phyloP scores from a whole-genome alignment of 2,888 invertebrate species.

The Onchidella celtica region DNA sequence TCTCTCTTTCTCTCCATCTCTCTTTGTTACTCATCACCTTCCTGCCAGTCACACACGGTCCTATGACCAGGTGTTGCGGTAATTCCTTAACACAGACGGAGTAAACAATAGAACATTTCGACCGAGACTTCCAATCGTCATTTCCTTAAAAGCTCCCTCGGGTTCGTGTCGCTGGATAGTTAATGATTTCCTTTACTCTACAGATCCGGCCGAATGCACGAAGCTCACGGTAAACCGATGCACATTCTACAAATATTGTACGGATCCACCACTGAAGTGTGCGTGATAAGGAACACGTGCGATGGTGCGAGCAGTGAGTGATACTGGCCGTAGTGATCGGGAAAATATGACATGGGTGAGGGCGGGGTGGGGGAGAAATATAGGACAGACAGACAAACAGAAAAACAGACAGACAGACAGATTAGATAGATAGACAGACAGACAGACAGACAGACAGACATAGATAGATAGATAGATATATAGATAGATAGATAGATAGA shows the following conservation, averaged over 20 bases:
- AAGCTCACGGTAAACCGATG: background rate
- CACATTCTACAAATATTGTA: slow-evolving; percentile 30
- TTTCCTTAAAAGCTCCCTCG: slow-evolving; percentile 6
- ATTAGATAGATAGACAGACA: too few relatives aligned
- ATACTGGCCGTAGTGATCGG: background rate
- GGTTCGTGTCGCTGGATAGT: background rate
- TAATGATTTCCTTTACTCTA: background rate
- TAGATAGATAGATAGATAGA: background rate
- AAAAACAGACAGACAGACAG: too few relatives aligned
- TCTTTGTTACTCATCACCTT: too few relatives aligned
- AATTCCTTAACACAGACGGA: background rate
- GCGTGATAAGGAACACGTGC: slow-evolving; percentile 2
- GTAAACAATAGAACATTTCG: background rate
- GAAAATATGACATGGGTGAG: background rate
- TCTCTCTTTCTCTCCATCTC: background rate
- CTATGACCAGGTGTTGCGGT: background rate
- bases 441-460: too few relatives aligned
- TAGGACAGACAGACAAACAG: too few relatives aligned
- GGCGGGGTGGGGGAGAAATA: background rate
- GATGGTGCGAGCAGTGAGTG: background rate
- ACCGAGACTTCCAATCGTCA: background rate
- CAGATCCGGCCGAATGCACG: background rate
- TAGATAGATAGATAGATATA: too few relatives aligned
- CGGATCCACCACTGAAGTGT: slow-evolving; percentile 5
- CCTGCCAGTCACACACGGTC: too few relatives aligned